Percentiles rank a stretch among this genome's conserved stretches.
These are phyloP conservation scores for Heliconius congener DNA, from an alignment of 1,140 invertebrate species.

Conservation along the genomic window DNA sequence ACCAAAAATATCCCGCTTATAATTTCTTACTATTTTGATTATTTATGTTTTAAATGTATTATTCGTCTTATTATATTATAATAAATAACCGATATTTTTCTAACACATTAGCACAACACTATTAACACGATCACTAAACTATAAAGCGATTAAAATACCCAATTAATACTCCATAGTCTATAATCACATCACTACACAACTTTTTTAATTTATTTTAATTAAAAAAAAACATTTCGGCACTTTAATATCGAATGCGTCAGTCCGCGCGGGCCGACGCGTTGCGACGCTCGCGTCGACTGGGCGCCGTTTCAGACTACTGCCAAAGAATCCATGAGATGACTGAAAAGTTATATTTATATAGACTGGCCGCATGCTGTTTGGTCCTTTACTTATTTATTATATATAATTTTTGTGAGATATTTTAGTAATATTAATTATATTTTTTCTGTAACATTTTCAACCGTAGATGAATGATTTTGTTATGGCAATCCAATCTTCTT, in stretches of 20 bases:
- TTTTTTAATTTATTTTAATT: conserved; percentile 35
- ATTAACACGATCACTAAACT: neutral
- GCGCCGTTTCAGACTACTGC: conserved; percentile 69
- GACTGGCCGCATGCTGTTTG: conserved; percentile 29
- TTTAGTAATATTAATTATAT: neutral
- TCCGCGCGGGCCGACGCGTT: conserved; percentile 64
- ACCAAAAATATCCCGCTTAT: conserved; percentile 43
- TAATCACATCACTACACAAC: conserved; percentile 16
- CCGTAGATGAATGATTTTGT: too few species aligned
- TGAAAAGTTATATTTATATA: conserved; percentile 79
- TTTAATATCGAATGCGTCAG: conserved; percentile 57
- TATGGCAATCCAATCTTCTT: too few species aligned
- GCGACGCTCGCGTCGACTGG: conserved; percentile 71
- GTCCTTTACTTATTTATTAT: conserved; percentile 11
- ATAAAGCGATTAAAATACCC: neutral
- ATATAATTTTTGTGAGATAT: neutral
- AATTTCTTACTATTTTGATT: neutral
- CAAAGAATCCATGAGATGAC: conserved; percentile 66
- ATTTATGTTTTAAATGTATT: neutral
- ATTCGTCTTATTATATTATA: neutral
- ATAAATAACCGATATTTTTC: neutral
- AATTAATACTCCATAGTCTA: neutral
- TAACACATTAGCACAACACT: conserved; percentile 14
- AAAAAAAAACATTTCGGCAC: conserved; percentile 34
- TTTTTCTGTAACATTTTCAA: neutral